Evolutionary conservation across 2,888 invertebrate species (phyloP).

Genomic region (Thera obeliscata): DNA sequence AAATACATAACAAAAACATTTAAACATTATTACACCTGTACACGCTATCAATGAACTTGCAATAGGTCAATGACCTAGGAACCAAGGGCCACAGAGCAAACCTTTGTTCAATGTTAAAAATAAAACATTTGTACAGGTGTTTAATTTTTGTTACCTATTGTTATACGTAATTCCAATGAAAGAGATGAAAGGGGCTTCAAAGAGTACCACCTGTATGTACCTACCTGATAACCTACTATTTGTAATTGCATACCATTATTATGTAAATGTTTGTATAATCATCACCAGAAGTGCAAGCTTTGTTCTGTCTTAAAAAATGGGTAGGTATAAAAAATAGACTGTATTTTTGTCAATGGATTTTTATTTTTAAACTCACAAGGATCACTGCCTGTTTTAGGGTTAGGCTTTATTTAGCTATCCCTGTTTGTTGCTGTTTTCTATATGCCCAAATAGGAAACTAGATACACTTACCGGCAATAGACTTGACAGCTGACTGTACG

Average conservation of each 20-base stretch:
- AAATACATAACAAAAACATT: neutral
- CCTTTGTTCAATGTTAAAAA: slow-evolving; percentile 32
- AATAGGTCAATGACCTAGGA: slow-evolving; percentile 47
- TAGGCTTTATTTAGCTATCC: no score
- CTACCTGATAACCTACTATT: slow-evolving; percentile 21
- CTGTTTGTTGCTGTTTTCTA: no score
- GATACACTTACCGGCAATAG: no score
- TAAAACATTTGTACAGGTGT: slow-evolving; percentile 55
- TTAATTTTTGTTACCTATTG: slow-evolving; percentile 34
- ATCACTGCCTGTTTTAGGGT: no score
- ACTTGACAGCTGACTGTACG: slow-evolving; percentile 17
- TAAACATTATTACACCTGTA: slow-evolving; percentile 6
- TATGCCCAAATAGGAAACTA: no score
- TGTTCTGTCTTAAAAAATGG: no score
- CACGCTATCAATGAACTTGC: slow-evolving; percentile 38
- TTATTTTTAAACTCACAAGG: no score
- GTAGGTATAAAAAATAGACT: no score
- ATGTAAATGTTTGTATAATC: slow-evolving; percentile 28
- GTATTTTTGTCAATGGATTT: no score
- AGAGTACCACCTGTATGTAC: slow-evolving; percentile 26
- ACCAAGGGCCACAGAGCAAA: slow-evolving; percentile 43
- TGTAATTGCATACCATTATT: slow-evolving; percentile 37
- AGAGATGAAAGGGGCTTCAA: slow-evolving; percentile 27
- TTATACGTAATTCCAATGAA: slow-evolving; percentile 29
- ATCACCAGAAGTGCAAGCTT: slow-evolving; percentile 2